Conservation (phyloP, 2,797 vertebrate genomes). For the Chiroxiphia lanceolata region DNA sequence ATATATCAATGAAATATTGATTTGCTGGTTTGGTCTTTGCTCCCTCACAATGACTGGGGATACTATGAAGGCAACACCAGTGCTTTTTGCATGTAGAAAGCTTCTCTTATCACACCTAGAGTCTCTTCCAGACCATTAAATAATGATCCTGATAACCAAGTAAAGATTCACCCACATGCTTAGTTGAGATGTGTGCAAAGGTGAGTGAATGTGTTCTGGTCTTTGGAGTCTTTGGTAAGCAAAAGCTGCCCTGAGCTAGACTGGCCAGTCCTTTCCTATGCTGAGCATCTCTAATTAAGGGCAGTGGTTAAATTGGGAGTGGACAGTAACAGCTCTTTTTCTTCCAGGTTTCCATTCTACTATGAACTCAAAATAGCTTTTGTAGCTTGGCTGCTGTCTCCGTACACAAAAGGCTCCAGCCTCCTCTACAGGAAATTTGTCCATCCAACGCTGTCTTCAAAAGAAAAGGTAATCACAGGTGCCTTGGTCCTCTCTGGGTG, state of each 20-base stretch:
- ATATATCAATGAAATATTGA: neutral
- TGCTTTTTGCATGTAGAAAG: neutral
- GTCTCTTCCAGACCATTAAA: neutral
- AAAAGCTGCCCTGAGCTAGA: neutral
- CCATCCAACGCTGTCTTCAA: constrained; percentile 97
- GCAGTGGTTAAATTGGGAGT: neutral
- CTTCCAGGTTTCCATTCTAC: constrained; percentile 95
- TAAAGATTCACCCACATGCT: neutral
- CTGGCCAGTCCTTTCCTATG: neutral
- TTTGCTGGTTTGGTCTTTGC: neutral
- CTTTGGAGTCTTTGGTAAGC: neutral
- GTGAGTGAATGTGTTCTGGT: neutral
- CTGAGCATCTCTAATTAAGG: neutral
- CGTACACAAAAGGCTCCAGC: constrained; percentile 98
- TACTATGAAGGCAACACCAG: neutral
- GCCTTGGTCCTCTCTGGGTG: neutral
- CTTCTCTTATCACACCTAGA: neutral
- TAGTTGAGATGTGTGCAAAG: neutral
- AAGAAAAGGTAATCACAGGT: constrained; percentile 91
- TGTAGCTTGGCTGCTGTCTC: constrained; percentile 97
- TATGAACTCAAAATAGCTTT: constrained; percentile 99
- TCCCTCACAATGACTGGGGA: neutral
- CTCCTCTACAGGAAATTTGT: constrained; percentile 98
- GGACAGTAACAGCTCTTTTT: constrained; percentile 15
- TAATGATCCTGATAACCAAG: neutral